Evolutionary conservation across 2,888 invertebrate species (phyloP).

Genomic region (Rugalucina vietnamica): DNA sequence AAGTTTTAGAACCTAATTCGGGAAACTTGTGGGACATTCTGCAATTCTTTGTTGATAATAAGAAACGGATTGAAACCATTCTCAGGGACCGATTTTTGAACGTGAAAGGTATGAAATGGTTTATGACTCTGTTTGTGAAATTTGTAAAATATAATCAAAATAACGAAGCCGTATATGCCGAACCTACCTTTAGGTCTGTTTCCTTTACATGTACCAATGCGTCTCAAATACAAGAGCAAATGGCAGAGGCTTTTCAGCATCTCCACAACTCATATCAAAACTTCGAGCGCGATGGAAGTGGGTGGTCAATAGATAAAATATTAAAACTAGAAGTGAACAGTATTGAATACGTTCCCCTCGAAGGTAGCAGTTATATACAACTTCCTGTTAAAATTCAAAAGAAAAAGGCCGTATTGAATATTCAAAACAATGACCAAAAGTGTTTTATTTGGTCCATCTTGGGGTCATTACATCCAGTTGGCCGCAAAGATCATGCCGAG

Average conservation of each 20-base stretch:
- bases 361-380: slow-evolving; percentile 46
- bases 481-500: slow-evolving; percentile 6
- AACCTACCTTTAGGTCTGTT: slow-evolving; percentile 36
- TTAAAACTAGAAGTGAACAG: slow-evolving; percentile 38
- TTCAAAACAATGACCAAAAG: slow-evolving; percentile 51
- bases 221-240: slow-evolving; percentile 35
- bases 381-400: slow-evolving; percentile 35
- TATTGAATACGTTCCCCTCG: slow-evolving; percentile 36
- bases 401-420: slow-evolving; percentile 49
- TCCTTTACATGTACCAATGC: slow-evolving; percentile 19
- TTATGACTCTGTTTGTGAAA: slow-evolving; percentile 50
- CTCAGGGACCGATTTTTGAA: not conserved
- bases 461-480: slow-evolving; percentile 35
- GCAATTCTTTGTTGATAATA: slow-evolving; percentile 34
- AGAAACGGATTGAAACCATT: not conserved
- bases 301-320: slow-evolving; percentile 49
- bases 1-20: slow-evolving; percentile 1
- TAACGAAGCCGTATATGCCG: slow-evolving; percentile 54
- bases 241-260: slow-evolving; percentile 33
- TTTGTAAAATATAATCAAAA: slow-evolving; percentile 18
- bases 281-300: slow-evolving; percentile 47
- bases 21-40: slow-evolving; percentile 15
- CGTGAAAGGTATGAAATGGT: slow-evolving; percentile 56
- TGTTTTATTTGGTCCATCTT: slow-evolving; percentile 49
- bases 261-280: slow-evolving; percentile 26